A percentile compares a stretch with the other conserved stretches of the same genome.
These are phyloP conservation scores for Druceiella hillmani DNA, from an alignment of 2,888 invertebrate species.

Conservation along the genomic window DNA sequence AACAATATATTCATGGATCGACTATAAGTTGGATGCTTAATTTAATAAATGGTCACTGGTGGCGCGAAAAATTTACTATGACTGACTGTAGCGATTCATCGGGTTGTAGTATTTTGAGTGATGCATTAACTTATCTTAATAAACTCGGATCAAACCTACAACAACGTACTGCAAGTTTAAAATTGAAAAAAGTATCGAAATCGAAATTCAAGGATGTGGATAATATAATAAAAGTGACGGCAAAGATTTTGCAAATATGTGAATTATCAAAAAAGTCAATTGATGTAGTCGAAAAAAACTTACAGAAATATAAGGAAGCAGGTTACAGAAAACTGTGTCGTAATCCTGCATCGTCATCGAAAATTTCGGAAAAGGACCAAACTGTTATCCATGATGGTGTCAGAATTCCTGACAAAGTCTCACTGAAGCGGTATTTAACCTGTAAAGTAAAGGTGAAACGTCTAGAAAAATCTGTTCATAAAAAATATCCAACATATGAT, in stretches of 20 bases:
- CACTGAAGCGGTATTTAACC: conserved; percentile 36
- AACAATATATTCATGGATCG: too few relatives aligned
- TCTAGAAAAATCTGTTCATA: conserved; percentile 31
- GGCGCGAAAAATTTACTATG: conserved; percentile 10
- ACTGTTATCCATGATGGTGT: conserved; percentile 32
- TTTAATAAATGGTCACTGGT: neutral
- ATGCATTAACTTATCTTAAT: conserved; percentile 45
- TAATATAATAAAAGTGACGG: conserved; percentile 41
- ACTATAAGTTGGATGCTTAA: too few relatives aligned
- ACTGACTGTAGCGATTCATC: neutral
- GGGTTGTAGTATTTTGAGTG: conserved; percentile 38
- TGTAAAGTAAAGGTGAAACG: conserved; percentile 33
- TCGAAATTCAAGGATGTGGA: conserved; percentile 37
- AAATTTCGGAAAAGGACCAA: conserved; percentile 3
- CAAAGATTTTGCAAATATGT: conserved; percentile 42
- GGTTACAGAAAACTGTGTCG: conserved; percentile 24
- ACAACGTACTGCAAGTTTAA: conserved; percentile 37
- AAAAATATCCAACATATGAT: conserved; percentile 39
- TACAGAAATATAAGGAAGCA: conserved; percentile 33
- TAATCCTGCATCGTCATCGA: conserved; percentile 1
- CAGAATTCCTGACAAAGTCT: conserved; percentile 34
- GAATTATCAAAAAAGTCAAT: conserved; percentile 45
- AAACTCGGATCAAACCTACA: conserved; percentile 43
- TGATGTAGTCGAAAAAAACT: conserved; percentile 39
- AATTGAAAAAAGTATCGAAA: conserved; percentile 36